Evolutionary conservation across 2,113 vertebrate species (phyloP), one percentile per base, ranked within the genome.

Genomic region (Gorsachius goisagi): DNA sequence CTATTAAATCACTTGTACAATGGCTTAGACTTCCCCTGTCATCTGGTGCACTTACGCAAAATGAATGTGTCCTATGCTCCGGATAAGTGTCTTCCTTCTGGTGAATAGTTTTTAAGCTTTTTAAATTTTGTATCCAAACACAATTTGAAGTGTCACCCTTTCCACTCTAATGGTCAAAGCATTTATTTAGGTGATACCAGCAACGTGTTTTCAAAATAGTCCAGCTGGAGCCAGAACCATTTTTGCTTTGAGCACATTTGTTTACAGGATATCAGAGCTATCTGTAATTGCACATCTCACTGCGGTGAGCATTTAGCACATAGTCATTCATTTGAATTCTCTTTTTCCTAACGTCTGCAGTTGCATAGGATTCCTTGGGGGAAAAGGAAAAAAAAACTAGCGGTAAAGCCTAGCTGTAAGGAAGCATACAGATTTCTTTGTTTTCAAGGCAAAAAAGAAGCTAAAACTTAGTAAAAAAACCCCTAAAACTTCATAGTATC

Each of bases 31-130:
- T 95, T 93, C 75, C 95, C 62, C 90, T 96, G 95, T 96, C 91
- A 93, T 95, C 90, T 96, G 53, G 52, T 91, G 93, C 95, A 97
- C 87, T 97, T 97, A 97, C 35, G 80, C 85, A 97, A 97, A 97
- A 96, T 97, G 82, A 96, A 97, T 97, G 88, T 87, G 85, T 86
- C 86, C 85, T 87, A 26, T 91, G 90, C 92, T 96, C 85, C 18
- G 49, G 93, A 88, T 95, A 94, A 95, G 83, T 68, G 87, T 93
- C 97, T 97, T 97, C 85, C 89, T 97, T 96, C 92, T 60, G 26
- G 68, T 86, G 72, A 86, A 66, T 27, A 89, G 73, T 97, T 97
- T 81, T 96, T 94, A 96, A 96, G 88, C 75, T 45, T 90, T 92
- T 92, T 89, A 93, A 62, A 90, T 96, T 95, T 91, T 93, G 89